Evolutionary conservation across 2,797 vertebrate species (phyloP).

Genomic region (Psittacula echo): DNA sequence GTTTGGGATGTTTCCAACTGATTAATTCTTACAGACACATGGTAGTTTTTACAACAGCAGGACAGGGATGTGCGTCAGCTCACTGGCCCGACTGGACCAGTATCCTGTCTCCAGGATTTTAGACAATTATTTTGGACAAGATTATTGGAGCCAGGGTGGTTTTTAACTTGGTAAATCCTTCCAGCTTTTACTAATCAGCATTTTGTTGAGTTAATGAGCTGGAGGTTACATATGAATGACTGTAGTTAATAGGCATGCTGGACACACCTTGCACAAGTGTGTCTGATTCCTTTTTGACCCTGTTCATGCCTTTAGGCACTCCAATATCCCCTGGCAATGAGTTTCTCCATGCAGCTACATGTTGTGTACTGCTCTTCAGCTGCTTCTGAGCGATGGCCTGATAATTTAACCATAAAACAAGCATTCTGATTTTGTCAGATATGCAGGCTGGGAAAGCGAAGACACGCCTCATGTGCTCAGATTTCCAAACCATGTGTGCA

Average conservation of each 20-base stretch:
- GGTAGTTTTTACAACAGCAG: not conserved
- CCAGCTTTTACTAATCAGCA: not conserved
- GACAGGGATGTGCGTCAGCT: conserved; percentile 39
- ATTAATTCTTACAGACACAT: not conserved
- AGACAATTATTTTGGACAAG: not conserved
- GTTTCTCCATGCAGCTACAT: not conserved
- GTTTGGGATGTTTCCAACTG: conserved; percentile 51
- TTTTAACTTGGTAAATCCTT: not conserved
- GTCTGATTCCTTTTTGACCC: not conserved
- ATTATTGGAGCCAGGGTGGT: not conserved
- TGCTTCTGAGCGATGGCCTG: not conserved
- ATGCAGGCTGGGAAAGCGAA: not conserved
- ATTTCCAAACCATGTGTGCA: fast-evolving
- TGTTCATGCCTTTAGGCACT: not conserved
- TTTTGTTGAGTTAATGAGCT: not conserved
- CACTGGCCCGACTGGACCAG: not conserved
- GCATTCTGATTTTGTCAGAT: not conserved
- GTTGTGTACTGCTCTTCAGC: not conserved
- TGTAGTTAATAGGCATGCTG: not conserved
- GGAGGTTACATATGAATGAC: not conserved
- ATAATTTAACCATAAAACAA: not conserved
- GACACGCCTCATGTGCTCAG: fast-evolving
- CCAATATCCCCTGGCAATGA: not conserved
- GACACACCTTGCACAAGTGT: not conserved
- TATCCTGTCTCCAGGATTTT: conserved; percentile 41